These are phyloP conservation scores for Epizoanthus ramosus DNA, from an alignment of 92 coral and sea anemone species.

Conservation along the genomic window DNA sequence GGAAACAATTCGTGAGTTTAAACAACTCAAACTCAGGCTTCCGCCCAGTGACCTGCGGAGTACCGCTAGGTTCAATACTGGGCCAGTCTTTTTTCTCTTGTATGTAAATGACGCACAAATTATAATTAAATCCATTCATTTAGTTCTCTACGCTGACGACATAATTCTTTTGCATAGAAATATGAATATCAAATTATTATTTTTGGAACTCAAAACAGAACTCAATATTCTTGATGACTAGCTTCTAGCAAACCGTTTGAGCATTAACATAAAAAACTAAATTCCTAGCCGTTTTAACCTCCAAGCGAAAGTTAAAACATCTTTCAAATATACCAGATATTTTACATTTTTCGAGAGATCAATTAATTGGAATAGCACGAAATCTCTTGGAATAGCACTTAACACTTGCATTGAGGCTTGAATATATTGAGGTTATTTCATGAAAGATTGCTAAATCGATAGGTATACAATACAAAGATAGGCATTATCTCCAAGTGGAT, in stretches of 20 bases:
- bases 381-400: too few species aligned
- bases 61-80: conserved; percentile 28
- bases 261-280: too few species aligned
- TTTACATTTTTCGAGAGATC: too few species aligned
- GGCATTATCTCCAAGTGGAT: too few species aligned
- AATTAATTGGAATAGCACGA: too few species aligned
- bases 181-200: neutral
- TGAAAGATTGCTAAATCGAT: too few species aligned
- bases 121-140: conserved; percentile 1
- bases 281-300: too few species aligned
- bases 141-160: conserved; percentile 32
- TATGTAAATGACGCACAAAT: conserved; percentile 17
- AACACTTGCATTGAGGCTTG: too few species aligned
- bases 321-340: too few species aligned
- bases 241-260: neutral
- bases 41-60: neutral
- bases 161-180: conserved; percentile 6
- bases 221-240: conserved; percentile 8
- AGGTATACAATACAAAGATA: too few species aligned
- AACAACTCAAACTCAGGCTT: neutral
- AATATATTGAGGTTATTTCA: too few species aligned
- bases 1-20: neutral
- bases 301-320: too few species aligned
- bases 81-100: conserved; percentile 34
- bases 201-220: neutral